Percentiles rank a stretch among this genome's conserved stretches.
Conservation (phyloP, 2,797 vertebrate species). For the Oreochromis mossambicus region DNA sequence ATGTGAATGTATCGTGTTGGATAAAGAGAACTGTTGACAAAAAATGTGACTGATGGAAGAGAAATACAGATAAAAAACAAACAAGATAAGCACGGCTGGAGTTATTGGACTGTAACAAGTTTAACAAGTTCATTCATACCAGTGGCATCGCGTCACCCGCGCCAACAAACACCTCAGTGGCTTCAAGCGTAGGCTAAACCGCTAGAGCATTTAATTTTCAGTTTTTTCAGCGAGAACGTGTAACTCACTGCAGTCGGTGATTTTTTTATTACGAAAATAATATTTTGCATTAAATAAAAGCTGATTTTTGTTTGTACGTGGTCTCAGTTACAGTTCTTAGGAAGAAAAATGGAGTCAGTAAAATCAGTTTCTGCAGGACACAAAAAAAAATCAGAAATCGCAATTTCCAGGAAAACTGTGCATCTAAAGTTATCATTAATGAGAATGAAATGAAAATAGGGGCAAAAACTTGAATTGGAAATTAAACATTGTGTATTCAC, state of each 20-base stretch:
- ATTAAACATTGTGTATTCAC: neutral
- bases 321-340: neutral
- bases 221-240: no score
- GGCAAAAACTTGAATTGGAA: neutral
- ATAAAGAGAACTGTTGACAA: neutral
- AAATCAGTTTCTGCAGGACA: no score
- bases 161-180: no score
- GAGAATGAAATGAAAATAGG: neutral
- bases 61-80: neutral
- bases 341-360: no score
- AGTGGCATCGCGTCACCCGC: neutral
- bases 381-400: no score
- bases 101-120: neutral
- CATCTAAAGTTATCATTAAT: neutral
- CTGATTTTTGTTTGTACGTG: neutral
- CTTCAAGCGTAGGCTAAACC: no score
- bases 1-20: neutral
- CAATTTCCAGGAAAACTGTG: neutral
- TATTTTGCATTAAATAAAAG: neutral
- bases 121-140: neutral
- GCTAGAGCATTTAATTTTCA: no score
- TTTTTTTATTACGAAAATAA: neutral
- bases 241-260: neutral
- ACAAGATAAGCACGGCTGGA: neutral
- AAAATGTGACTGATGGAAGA: neutral